Evolutionary conservation across 2,113 vertebrate species (phyloP).

Genomic region (cat (Felis catus)): DNA sequence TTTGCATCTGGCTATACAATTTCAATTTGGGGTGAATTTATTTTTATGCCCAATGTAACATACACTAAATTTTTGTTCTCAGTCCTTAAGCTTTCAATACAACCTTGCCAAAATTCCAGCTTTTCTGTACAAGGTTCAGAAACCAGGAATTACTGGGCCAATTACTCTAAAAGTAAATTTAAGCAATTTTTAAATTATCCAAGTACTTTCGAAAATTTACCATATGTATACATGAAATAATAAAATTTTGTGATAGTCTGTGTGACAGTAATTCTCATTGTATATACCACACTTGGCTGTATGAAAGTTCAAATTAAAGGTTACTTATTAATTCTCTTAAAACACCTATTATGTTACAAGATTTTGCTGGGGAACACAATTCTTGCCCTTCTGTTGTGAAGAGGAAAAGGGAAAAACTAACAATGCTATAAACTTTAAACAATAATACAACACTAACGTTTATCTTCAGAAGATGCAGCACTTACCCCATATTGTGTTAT

Average conservation of each 20-base stretch:
- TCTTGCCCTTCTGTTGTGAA: neutral
- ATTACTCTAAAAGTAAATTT: constrained; percentile 24
- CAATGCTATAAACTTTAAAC: neutral
- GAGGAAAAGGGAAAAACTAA: neutral
- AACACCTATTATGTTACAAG: neutral
- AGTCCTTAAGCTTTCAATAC: constrained; percentile 34
- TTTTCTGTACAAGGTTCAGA: constrained; percentile 54
- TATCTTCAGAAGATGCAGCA: neutral
- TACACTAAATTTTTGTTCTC: constrained; percentile 49
- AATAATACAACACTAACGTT: neutral
- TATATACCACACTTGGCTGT: neutral
- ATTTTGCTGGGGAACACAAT: neutral
- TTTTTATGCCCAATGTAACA: constrained; percentile 41
- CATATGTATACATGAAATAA: neutral
- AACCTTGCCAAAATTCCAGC: neutral
- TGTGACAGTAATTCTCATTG: neutral
- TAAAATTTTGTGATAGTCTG: neutral
- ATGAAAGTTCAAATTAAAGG: neutral
- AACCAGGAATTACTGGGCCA: neutral
- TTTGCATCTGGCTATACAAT: neutral
- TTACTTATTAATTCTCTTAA: neutral
- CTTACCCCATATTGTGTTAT: neutral
- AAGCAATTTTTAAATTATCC: neutral
- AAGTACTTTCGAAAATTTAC: constrained; percentile 26
- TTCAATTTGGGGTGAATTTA: constrained; percentile 35